Evolutionary conservation across 2,113 vertebrate genomes (phyloP).

Genomic region (Orientallactaga bullata): DNA sequence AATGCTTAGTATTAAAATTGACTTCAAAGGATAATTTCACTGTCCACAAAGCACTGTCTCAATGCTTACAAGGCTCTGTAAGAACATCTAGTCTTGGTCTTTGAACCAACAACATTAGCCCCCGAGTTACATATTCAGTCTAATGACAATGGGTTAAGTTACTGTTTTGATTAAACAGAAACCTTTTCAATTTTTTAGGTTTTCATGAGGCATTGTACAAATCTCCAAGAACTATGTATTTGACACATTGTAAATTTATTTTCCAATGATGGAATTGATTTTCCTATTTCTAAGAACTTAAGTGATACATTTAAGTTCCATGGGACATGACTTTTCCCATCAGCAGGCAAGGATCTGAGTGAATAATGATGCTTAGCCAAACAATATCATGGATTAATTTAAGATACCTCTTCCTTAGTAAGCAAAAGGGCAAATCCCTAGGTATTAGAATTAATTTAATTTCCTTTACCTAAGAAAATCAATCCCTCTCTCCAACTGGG

Average conservation of each 20-base stretch:
- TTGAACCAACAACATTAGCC: background rate
- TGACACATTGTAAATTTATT: background rate
- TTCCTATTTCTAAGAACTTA: constrained; percentile 9
- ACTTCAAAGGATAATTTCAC: background rate
- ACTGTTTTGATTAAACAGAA: background rate
- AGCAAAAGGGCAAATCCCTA: constrained; percentile 59
- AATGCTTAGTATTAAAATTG: background rate
- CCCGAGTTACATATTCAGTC: background rate
- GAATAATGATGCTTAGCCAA: constrained; percentile 32
- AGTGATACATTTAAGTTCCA: background rate
- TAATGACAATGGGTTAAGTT: background rate
- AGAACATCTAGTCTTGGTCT: background rate
- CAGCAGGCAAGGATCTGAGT: background rate
- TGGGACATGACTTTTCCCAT: background rate
- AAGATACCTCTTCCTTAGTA: constrained; percentile 41
- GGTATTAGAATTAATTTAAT: constrained; percentile 55
- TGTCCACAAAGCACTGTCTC: background rate
- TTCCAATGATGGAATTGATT: background rate
- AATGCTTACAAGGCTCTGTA: background rate
- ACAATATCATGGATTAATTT: constrained; percentile 34
- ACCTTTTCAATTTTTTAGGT: background rate
- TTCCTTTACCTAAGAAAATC: constrained; percentile 45
- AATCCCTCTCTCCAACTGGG: background rate
- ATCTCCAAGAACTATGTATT: background rate
- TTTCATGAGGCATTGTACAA: constrained; percentile 13